Evolutionary conservation across 2,888 invertebrate species (phyloP), one percentile per base, ranked within the genome.

Genomic region (Monopis laevigella): DNA sequence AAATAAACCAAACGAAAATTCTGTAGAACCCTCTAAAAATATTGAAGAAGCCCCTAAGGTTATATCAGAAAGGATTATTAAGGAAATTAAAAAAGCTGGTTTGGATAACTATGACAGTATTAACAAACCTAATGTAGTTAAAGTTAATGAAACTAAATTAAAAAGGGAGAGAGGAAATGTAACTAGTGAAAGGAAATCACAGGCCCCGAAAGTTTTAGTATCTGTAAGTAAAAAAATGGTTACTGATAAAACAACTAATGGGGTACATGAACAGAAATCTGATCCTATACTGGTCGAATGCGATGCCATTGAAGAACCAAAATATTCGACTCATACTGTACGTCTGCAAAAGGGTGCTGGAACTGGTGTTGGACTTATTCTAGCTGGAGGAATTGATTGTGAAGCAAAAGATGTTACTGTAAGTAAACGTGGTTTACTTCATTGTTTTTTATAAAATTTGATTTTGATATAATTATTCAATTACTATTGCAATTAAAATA

Each of bases 391-490:
- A 40, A 87, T 88, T 12, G 95, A 96, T 64, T 94, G 93, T 62
- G 95, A 95, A 82, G 88, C 90, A 55, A 95, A 93, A 77, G 93
- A 93, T 68, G 93, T 95, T 49, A 93, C 93, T 58, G 93, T 92
- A 68, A 77, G 86, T 74, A n/a, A n/a, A n/a, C n/a, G n/a, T n/a
- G n/a, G n/a, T n/a, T n/a, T n/a, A n/a, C n/a, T n/a, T n/a, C n/a
- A n/a, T n/a, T n/a, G n/a, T n/a, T n/a, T n/a, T n/a, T n/a, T n/a
- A n/a, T n/a, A n/a, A n/a, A n/a, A n/a, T n/a, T n/a, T n/a, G n/a
- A n/a, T n/a, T n/a, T n/a, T n/a, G n/a, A n/a, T n/a, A n/a, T n/a
- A n/a, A n/a, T n/a, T n/a, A n/a, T n/a, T n/a, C n/a, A n/a, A n/a
- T n/a, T n/a, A n/a, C n/a, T n/a, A n/a, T n/a, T n/a, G n/a, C n/a